Base-by-base conservation (phyloP, 2,797 vertebrate genomes). In the Serranus cabrilla region DNA sequence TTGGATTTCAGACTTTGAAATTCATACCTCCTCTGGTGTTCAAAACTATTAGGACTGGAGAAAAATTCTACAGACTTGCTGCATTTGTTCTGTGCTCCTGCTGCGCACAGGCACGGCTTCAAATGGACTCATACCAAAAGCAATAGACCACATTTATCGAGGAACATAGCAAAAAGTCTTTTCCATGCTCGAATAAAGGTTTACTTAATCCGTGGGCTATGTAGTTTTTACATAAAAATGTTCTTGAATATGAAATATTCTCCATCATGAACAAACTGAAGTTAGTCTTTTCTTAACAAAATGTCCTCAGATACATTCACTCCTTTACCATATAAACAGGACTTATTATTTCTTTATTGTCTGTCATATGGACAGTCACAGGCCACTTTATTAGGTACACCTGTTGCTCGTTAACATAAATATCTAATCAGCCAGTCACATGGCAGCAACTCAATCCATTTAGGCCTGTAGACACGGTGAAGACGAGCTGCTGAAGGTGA, bases 91-190 rank as follows among this genome's bases (percentile, higher is more conserved):
- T 10, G 0, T 5, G 51, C 11, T 64, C 82, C 63, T 69, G 73
- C 74, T 80, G 82, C 5, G 18, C 21, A 42, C 25, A 23, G 14
- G 57, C 63, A 9, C 46, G 67, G 50, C 71, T 56, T 43, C 55
- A 76, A 66, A 55, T 25, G 8, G 11, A 46, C 55, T 75, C 46
- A 45, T 47, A 45, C 20, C 27, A 7, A 73, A 79, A 86, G 14
- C 12, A 64, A n/a, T 10, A 5, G 20, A 52, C 39, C 11, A 4
- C 27, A 60, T 73, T 87, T 39, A 47, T 67, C 0, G 73, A 21
- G 21, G 7, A 50, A 66, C 21, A 74, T 17, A 10, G 6, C n/a
- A n/a, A 55, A 42, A 69, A 74, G 58, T 57, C 17, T 65, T 27
- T n/a, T 47, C 34, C 11, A 4, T 23, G 40, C 47, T 11, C 27